Base-by-base conservation (phyloP, 2,888 invertebrate genomes). In the Pammene aurita region DNA sequence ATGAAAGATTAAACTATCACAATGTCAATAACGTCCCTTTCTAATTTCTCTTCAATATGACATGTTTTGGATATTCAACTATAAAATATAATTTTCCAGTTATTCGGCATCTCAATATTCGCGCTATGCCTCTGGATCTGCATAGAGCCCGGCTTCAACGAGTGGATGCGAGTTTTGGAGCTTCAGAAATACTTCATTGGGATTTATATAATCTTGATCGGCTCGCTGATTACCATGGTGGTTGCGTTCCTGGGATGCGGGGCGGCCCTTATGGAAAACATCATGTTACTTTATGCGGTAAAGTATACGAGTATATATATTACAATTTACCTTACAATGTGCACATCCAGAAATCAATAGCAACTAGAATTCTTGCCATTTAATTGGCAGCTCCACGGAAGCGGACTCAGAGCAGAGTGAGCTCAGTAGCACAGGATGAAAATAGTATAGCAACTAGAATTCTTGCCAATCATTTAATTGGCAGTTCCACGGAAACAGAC, bases 111-210 rank as follows among this genome's bases (percentile, higher is more conserved):
- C 0, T 93, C 95, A 10, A 92, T 97, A 76, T 96, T 97, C 79
- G 96, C 95, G 0, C 88, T 97, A 11, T 95, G 96, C 70, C 90
- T 97, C 64, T 97, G 97, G 97, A 93, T 97, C 74, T 94, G 96
- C 76, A 93, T 96, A 66, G 97, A 98, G 79, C 95, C 95, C 0
- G 96, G 96, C 5, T 96, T 97, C 80, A 95, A 95, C 79, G 96
- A 97, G 78, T 97, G 96, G 96, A 94, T 97, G 75, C 93, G 93
- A 57, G 95, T 95, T 70, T 86, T 98, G 72, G 93, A 96, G 70
- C 95, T 97, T 55, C 91, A 95, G 73, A 93, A 95, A 71, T 97
- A 96, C 86, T 97, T 97, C 92, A 96, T 95, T 72, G 98, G 97
- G 1, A 93, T 96, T 76, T 98, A 97, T 84, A 94, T 98, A 71